A percentile compares a stretch with the other conserved stretches of the same genome.
These are phyloP conservation scores for Aplysia californica DNA, from an alignment of 1,140 invertebrate genomes.

Conservation along the genomic window DNA sequence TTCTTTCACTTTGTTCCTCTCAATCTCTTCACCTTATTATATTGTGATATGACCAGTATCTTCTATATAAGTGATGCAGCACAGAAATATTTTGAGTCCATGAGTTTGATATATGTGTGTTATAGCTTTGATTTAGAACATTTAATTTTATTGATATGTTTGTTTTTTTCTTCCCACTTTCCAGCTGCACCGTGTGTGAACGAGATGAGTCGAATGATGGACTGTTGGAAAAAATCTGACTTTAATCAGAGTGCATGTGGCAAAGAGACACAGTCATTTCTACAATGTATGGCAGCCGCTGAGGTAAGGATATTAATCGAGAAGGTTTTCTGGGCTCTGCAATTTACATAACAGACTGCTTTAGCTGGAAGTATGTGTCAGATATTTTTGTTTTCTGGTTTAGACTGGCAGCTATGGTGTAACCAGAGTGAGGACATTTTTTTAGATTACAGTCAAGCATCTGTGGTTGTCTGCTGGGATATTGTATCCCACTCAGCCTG, in stretches of 20 bases:
- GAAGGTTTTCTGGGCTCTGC: neutral
- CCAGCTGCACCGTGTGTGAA: conserved; percentile 16
- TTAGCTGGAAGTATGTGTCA: neutral
- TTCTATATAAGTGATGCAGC: too few relatives aligned
- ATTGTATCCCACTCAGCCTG: too few relatives aligned
- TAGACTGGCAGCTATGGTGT: neutral
- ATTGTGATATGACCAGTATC: too few relatives aligned
- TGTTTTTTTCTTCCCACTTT: neutral
- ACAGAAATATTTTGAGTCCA: too few relatives aligned
- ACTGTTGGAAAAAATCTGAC: conserved; percentile 24
- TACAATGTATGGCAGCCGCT: conserved; percentile 3
- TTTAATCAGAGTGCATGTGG: conserved; percentile 6
- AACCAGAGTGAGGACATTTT: neutral
- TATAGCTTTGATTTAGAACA: too few relatives aligned
- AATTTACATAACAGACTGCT: neutral
- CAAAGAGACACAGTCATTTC: conserved; percentile 2
- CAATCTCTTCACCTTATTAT: too few relatives aligned
- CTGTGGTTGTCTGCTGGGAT: neutral
- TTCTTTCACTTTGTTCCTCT: too few relatives aligned
- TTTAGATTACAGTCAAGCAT: neutral
- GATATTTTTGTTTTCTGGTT: neutral
- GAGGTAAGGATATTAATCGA: conserved; percentile 3
- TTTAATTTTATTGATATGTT: too few relatives aligned
- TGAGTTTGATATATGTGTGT: too few relatives aligned
- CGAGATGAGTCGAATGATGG: conserved; percentile 21